Evolutionary conservation across 2,797 vertebrate species (phyloP).

Genomic region (Odontamblyopus rebecca): DNA sequence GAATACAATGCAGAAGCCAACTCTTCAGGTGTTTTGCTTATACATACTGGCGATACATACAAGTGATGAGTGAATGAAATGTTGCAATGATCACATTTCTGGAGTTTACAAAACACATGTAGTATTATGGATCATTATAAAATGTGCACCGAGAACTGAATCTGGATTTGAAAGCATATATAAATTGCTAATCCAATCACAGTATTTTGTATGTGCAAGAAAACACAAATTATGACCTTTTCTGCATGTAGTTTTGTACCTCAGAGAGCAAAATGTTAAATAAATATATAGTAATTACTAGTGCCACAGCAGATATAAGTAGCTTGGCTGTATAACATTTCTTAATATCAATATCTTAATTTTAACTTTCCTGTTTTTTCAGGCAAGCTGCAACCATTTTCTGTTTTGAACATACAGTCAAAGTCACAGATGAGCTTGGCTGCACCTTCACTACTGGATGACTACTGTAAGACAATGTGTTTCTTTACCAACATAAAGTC

Average conservation of each 20-base stretch:
- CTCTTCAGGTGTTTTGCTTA: conserved; percentile 27
- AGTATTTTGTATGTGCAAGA: too few species aligned
- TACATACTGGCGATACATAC: too few species aligned
- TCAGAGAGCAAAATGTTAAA: too few species aligned
- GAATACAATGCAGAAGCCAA: conserved; percentile 6
- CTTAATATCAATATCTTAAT: neutral
- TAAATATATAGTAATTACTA: too few species aligned
- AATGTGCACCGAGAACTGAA: neutral
- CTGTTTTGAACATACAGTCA: conserved; percentile 25
- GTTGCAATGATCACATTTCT: neutral
- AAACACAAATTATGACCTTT: too few species aligned
- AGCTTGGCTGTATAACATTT: too few species aligned
- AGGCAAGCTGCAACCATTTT: conserved; percentile 44
- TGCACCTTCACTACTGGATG: conserved; percentile 71
- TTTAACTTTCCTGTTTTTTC: neutral
- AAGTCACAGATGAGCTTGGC: conserved; percentile 58
- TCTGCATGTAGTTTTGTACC: too few species aligned
- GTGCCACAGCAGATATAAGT: too few species aligned
- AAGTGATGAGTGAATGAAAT: neutral
- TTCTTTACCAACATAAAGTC: neutral
- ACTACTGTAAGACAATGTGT: conserved; percentile 76
- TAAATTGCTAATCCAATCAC: neutral
- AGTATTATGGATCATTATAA: neutral
- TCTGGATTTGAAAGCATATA: neutral
- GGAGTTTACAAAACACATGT: neutral